These are phyloP conservation scores for Anoura caudifer DNA, from an alignment of 2,113 vertebrate genomes.

Conservation along the genomic window DNA sequence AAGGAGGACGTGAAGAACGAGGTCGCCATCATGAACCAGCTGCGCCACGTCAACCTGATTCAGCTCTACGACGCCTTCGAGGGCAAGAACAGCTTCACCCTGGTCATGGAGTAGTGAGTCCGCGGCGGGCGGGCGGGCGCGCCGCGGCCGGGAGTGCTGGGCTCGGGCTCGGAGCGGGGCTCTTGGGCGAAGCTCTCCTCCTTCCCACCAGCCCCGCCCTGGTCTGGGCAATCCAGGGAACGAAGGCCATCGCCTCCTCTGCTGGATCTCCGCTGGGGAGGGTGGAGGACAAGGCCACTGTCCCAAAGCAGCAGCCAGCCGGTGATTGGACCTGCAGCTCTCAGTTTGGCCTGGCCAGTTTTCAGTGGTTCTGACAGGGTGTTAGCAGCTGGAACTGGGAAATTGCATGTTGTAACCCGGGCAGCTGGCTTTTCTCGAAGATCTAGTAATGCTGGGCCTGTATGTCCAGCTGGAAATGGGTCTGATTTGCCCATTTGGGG, in stretches of 20 bases:
- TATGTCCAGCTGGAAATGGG: neutral
- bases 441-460: neutral
- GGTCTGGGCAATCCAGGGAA: neutral
- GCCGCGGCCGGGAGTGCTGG: neutral
- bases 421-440: neutral
- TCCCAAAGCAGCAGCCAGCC: neutral
- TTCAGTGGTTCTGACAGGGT: neutral
- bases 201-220: too few species aligned
- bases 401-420: neutral
- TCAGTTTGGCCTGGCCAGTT: neutral
- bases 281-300: neutral
- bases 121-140: neutral
- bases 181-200: neutral
- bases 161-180: neutral
- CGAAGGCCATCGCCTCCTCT: neutral
- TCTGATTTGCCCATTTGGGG: neutral
- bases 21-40: constrained; percentile 92
- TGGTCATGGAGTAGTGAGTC: constrained; percentile 93
- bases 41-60: constrained; percentile 90
- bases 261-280: neutral
- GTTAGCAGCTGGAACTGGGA: neutral
- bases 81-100: constrained; percentile 85
- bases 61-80: constrained; percentile 95
- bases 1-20: constrained; percentile 94
- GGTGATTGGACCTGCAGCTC: neutral